Conservation (phyloP, 1,140 invertebrate genomes). For the Bombus cullumanus region DNA sequence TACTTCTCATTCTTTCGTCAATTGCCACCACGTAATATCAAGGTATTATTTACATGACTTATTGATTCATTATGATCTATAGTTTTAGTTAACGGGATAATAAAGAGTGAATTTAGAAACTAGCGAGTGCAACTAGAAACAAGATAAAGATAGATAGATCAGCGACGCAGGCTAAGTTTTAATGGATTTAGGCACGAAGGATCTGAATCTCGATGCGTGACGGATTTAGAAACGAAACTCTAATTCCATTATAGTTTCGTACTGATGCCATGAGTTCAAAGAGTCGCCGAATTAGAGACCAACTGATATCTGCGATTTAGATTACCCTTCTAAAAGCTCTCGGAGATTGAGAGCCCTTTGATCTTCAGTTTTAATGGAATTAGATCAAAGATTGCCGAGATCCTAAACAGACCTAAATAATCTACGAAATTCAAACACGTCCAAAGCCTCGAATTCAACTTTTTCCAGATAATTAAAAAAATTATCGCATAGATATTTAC, state of each 20-base stretch:
- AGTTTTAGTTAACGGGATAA: background rate
- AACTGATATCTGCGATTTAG: slow-evolving; percentile 10
- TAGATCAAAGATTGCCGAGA: background rate
- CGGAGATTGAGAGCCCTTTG: background rate
- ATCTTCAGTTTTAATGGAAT: background rate
- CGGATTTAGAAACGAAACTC: slow-evolving; percentile 1
- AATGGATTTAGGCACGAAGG: background rate
- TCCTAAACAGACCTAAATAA: too few relatives aligned
- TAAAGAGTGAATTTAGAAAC: background rate
- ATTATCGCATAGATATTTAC: background rate
- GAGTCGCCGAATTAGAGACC: background rate
- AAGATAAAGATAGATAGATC: background rate
- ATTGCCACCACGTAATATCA: background rate
- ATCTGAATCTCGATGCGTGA: background rate
- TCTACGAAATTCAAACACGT: background rate
- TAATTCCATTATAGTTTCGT: slow-evolving; percentile 2
- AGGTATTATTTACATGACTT: background rate
- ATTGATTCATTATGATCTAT: background rate
- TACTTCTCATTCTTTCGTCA: background rate
- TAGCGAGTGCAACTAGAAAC: background rate
- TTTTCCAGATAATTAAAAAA: background rate
- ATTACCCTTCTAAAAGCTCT: background rate
- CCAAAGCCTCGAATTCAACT: background rate
- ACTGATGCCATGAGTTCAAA: background rate
- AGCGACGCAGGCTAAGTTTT: background rate